Conservation (phyloP, 64 coral and sea anemone species). For the Actinia equina region DNA sequence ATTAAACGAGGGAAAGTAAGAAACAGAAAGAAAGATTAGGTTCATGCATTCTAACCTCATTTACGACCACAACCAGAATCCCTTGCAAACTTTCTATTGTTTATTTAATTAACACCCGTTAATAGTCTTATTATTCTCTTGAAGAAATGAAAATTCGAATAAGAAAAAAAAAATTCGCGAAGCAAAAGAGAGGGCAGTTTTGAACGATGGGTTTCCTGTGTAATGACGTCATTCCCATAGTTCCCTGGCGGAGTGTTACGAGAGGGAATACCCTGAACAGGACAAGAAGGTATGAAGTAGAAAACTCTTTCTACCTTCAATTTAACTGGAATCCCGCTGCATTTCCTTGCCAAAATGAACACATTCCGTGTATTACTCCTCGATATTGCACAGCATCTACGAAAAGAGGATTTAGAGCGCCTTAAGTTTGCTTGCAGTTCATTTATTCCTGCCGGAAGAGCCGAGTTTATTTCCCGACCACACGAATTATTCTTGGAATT, state of each 20-base stretch:
- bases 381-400: slow-evolving; percentile 58
- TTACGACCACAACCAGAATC: too few relatives aligned
- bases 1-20: too few relatives aligned
- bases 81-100: too few relatives aligned
- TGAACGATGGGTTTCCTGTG: background rate
- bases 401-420: slow-evolving; percentile 26
- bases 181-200: too few relatives aligned
- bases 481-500: slow-evolving; percentile 63
- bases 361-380: slow-evolving; percentile 56
- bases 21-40: too few relatives aligned
- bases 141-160: too few relatives aligned
- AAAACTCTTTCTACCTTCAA: background rate
- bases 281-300: background rate
- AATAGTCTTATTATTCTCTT: too few relatives aligned
- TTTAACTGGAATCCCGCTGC: background rate
- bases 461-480: slow-evolving; percentile 45
- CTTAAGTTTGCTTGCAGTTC: slow-evolving; percentile 58
- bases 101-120: too few relatives aligned
- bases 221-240: slow-evolving; percentile 11
- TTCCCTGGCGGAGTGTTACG: background rate
- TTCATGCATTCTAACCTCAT: too few relatives aligned
- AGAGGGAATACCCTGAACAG: slow-evolving; percentile 3
- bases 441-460: slow-evolving; percentile 63
- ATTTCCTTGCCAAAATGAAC: slow-evolving; percentile 33
- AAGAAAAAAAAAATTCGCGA: too few relatives aligned